Conservation (phyloP, 2,113 vertebrate species). For the Microcebus murinus region DNA sequence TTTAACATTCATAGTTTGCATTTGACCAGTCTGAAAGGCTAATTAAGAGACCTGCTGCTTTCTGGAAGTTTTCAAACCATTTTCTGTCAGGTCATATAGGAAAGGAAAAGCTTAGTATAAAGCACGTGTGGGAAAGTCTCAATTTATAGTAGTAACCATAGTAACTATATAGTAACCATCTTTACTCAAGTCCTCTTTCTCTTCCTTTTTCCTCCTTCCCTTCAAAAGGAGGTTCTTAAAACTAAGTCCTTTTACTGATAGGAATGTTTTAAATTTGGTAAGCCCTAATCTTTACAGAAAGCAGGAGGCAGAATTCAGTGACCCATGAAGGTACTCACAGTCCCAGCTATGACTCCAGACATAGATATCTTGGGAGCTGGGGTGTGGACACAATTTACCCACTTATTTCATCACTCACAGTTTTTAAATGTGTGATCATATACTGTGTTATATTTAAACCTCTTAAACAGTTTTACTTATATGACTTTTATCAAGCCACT, state of each 20-base stretch:
- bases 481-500: neutral
- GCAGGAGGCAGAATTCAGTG: neutral
- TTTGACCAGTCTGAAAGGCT: slow-evolving; percentile 28
- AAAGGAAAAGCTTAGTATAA: neutral
- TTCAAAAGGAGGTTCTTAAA: slow-evolving; percentile 30
- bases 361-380: neutral
- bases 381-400: neutral
- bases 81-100: neutral
- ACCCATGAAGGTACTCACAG: neutral
- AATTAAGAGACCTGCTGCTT: slow-evolving; percentile 25
- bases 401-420: neutral
- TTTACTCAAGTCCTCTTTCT: neutral
- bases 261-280: slow-evolving; percentile 6
- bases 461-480: neutral
- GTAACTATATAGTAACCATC: neutral
- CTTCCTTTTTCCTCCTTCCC: neutral
- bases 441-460: too few species aligned
- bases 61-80: neutral
- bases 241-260: neutral
- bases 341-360: neutral
- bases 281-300: neutral
- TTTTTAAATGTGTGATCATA: neutral
- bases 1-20: neutral
- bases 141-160: too few species aligned
- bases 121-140: neutral